phyloP scores from a whole-genome alignment of 2,113 vertebrate species.

The Sinocyclocheilus anshuiensis region DNA sequence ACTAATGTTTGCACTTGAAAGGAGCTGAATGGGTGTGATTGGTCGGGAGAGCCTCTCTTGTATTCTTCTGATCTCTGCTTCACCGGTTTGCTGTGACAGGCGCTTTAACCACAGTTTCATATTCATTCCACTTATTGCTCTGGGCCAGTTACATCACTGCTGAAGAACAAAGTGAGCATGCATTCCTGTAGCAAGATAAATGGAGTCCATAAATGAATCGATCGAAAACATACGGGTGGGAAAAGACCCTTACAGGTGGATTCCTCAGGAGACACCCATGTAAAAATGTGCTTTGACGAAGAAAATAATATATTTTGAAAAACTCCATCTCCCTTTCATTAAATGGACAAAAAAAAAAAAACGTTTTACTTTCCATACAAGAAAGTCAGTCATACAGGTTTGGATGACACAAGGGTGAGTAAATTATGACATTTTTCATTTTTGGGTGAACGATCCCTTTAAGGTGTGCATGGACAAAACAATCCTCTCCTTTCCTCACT shows the following conservation, averaged over 20 bases:
- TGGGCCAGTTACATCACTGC: slow-evolving; percentile 47
- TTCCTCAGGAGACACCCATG: neutral
- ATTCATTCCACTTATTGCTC: slow-evolving; percentile 37
- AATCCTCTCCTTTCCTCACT: neutral
- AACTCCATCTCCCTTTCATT: neutral
- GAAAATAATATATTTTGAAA: neutral
- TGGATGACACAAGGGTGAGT: too few species aligned
- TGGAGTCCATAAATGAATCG: slow-evolving; percentile 2
- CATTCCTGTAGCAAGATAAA: slow-evolving; percentile 47
- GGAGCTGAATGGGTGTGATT: slow-evolving; percentile 36
- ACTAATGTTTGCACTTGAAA: slow-evolving; percentile 54
- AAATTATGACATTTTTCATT: neutral
- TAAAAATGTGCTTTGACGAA: neutral
- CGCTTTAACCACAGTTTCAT: slow-evolving; percentile 33
- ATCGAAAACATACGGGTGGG: slow-evolving; percentile 11
- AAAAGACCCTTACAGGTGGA: neutral
- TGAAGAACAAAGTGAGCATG: slow-evolving; percentile 36
- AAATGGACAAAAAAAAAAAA: neutral
- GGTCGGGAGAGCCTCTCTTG: slow-evolving; percentile 14
- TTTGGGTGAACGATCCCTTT: too few species aligned
- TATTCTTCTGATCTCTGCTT: slow-evolving; percentile 29
- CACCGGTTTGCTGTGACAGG: slow-evolving; percentile 46
- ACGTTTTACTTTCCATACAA: too few species aligned
- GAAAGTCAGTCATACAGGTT: too few species aligned
- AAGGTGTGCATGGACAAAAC: neutral